A percentile compares a stretch with the other conserved stretches of the same genome.
Evolutionary conservation across 53 echinoderm and acorn worm species (phyloP).

Genomic region (Arbacia lixula): DNA sequence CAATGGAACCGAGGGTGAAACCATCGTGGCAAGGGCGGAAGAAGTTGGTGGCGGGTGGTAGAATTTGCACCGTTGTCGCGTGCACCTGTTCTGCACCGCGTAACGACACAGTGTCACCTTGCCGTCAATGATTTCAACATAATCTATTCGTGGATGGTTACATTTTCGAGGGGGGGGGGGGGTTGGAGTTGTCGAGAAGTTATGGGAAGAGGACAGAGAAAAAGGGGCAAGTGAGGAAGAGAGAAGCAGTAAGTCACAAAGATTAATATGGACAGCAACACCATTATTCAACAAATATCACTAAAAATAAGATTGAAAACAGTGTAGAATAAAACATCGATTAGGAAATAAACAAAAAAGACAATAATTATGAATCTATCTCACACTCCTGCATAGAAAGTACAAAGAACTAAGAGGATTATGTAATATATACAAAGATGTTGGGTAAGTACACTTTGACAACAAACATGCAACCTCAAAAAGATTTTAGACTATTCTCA

Average conservation of each 20-base stretch:
- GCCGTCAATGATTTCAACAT: slow-evolving; percentile 99
- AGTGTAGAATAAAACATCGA: no score
- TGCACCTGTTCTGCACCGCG: slow-evolving; percentile 98
- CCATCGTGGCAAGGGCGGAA: slow-evolving; percentile 70
- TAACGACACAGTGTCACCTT: slow-evolving; percentile 99
- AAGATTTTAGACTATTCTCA: no score
- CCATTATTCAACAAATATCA: neutral
- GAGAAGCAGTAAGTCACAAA: slow-evolving; percentile 11
- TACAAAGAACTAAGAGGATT: no score
- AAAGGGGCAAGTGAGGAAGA: neutral
- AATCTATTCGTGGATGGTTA: slow-evolving; percentile 72
- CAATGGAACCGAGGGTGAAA: slow-evolving; percentile 60
- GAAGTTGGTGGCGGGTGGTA: slow-evolving; percentile 91
- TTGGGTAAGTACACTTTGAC: no score
- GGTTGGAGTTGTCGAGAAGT: neutral
- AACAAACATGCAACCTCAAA: no score
- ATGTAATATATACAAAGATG: no score
- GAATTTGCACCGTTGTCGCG: slow-evolving; percentile 98
- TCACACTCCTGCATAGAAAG: no score
- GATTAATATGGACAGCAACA: slow-evolving; percentile 12
- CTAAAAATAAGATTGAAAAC: no score
- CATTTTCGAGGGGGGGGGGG: neutral
- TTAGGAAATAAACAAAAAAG: no score
- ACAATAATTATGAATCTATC: no score
- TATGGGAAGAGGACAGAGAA: neutral